Evolutionary conservation across 2,797 vertebrate genomes (phyloP), one percentile per base, ranked within the genome.

Genomic region (Bradypodion pumilum): DNA sequence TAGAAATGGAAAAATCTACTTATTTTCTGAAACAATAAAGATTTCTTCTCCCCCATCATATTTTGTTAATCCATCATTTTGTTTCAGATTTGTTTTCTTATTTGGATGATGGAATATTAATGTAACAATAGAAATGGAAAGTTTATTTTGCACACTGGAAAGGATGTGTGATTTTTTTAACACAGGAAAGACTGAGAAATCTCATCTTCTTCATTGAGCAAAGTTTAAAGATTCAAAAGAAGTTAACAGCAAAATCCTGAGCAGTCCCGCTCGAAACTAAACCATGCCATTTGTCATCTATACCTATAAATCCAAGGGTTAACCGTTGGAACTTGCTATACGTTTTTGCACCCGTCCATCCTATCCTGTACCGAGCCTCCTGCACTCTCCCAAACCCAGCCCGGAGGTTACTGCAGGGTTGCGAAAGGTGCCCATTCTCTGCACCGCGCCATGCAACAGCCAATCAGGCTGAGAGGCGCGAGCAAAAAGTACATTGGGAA

Each of bases 1-100:
- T 9, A 0, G 69, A 1, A 75, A 66, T 0, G 32, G 27, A 60
- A 70, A 4, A 80, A 23, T 13, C 52, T 66, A 72, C 1, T 78
- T 82, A 49, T 81, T 88, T 82, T 82, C 29, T 29, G 80, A 81
- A 37, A 40, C n/a, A 29, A 62, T 80, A 49, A 35, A 12, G 78
- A 42, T 25, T 60, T 78, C 49, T 74, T 37, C 1, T 56, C 1
- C 56, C 5, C 59, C 5, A 0, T 32, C 62, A 27, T 73, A 2
- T 80, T 88, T 85, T 52, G 7, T 72, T 78, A 9, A 69, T 46
- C 25, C 66, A 65, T 29, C 0, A 4, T 1, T 85, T 80, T 72
- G 66, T 73, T 86, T 32, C n/a, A 70, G 46, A 72, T 76, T 2
- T 0, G 2, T 7, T 60, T 63, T 7, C 4, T 79, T 87, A 3